A percentile compares a stretch with the other conserved stretches of the same genome.
Conservation (phyloP, 1,140 invertebrate species). For the Scaptodrosophila lebanonensis region DNA sequence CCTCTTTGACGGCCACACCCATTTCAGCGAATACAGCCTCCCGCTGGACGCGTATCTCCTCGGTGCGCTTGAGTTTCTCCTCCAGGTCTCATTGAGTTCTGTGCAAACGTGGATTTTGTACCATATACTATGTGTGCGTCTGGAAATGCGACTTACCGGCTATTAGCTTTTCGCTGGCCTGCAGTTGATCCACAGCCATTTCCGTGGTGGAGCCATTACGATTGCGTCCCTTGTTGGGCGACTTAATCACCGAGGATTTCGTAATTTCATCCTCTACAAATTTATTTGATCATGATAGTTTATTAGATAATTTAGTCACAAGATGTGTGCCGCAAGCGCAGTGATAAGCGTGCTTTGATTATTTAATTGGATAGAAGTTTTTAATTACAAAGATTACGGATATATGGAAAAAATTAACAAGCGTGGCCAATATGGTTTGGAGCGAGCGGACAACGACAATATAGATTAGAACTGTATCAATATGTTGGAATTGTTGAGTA, state of each 20-base stretch:
- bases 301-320: neutral
- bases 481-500: too few relatives aligned
- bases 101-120: neutral
- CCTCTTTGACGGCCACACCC: conserved; percentile 98
- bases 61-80: conserved; percentile 97
- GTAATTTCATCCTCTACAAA: conserved; percentile 84
- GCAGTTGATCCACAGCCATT: conserved; percentile 97
- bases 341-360: conserved; percentile 62
- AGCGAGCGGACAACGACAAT: conserved; percentile 22
- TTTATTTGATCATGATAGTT: conserved; percentile 23
- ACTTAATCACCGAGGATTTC: conserved; percentile 78
- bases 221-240: conserved; percentile 76
- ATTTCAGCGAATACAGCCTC: conserved; percentile 99
- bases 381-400: conserved; percentile 23
- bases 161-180: conserved; percentile 99
- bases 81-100: conserved; percentile 99
- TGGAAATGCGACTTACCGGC: conserved; percentile 82
- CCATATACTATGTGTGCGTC: neutral
- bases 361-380: conserved; percentile 29
- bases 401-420: conserved; percentile 56
- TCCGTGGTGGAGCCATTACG: conserved; percentile 90
- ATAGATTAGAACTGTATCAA: conserved; percentile 1
- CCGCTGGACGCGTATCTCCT: conserved; percentile 94
- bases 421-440: conserved; percentile 45
- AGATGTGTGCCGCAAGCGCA: conserved; percentile 32